Conservation (phyloP, 1,140 invertebrate species). For the Drosophila truncata region DNA sequence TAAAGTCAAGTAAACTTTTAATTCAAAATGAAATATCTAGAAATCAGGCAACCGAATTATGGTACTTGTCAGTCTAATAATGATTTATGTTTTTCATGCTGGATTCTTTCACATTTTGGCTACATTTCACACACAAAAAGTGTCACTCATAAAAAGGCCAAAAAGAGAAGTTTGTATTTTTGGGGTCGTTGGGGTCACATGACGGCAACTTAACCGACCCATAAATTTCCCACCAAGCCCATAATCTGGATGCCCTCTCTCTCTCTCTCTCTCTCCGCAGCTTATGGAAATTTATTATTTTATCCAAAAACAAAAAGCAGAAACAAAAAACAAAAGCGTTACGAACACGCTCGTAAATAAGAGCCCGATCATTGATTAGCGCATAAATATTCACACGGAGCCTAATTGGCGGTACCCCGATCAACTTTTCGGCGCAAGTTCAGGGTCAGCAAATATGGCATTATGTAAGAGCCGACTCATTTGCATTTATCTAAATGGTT, state of each 20-base stretch:
- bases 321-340: conserved; percentile 21
- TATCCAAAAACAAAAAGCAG: conserved; percentile 21
- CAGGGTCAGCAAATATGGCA: conserved; percentile 52
- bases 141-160: conserved; percentile 40
- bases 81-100: conserved; percentile 29
- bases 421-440: conserved; percentile 53
- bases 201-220: conserved; percentile 7
- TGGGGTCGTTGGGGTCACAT: conserved; percentile 23
- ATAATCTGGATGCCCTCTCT: conserved; percentile 13
- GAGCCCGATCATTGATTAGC: conserved; percentile 61
- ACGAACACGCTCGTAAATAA: conserved; percentile 48
- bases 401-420: conserved; percentile 36
- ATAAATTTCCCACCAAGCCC: conserved; percentile 41
- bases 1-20: not conserved
- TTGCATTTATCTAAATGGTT: conserved; percentile 43
- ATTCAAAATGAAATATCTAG: not conserved
- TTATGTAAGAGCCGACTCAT: conserved; percentile 29
- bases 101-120: conserved; percentile 13
- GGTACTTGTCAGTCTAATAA: conserved; percentile 26
- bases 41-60: conserved; percentile 24
- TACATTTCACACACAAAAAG: conserved; percentile 35
- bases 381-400: conserved; percentile 69
- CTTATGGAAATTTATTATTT: conserved; percentile 39
- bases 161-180: conserved; percentile 6
- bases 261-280: not conserved